Conservation (phyloP, 2,888 invertebrate genomes). For the Drosophila kokeensis region DNA sequence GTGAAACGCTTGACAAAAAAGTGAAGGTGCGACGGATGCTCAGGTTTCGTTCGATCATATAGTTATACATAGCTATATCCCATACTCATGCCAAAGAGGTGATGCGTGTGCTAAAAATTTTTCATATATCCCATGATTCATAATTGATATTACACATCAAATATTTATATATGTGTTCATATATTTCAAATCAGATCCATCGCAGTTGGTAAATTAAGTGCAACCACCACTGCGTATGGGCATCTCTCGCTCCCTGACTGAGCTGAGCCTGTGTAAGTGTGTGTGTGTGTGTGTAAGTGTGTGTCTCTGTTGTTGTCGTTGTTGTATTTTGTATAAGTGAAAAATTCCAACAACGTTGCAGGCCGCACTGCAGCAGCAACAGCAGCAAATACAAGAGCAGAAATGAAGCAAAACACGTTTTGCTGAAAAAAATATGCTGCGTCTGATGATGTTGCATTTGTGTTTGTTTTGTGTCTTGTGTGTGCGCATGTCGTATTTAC, state of each 20-base stretch:
- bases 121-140: slow-evolving; percentile 5
- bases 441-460: slow-evolving; percentile 63
- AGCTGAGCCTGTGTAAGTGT: slow-evolving; percentile 20
- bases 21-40: slow-evolving; percentile 73
- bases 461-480: slow-evolving; percentile 38
- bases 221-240: slow-evolving; percentile 43
- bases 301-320: slow-evolving; percentile 51
- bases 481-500: slow-evolving; percentile 61
- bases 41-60: slow-evolving; percentile 53
- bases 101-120: slow-evolving; percentile 31
- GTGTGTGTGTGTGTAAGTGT: slow-evolving; percentile 18
- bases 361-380: slow-evolving; percentile 55
- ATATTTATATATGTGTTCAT: slow-evolving; percentile 4
- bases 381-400: slow-evolving; percentile 63
- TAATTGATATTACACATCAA: slow-evolving; percentile 11
- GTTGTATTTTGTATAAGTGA: slow-evolving; percentile 77
- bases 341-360: slow-evolving; percentile 79
- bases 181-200: slow-evolving; percentile 23
- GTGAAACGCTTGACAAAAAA: slow-evolving; percentile 65
- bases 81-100: slow-evolving; percentile 25
- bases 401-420: slow-evolving; percentile 80
- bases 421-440: slow-evolving; percentile 74
- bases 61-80: slow-evolving; percentile 40
- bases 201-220: slow-evolving; percentile 44
- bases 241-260: slow-evolving; percentile 21